phyloP scores from a whole-genome alignment of 2,113 vertebrate species.

The Poecile atricapillus region DNA sequence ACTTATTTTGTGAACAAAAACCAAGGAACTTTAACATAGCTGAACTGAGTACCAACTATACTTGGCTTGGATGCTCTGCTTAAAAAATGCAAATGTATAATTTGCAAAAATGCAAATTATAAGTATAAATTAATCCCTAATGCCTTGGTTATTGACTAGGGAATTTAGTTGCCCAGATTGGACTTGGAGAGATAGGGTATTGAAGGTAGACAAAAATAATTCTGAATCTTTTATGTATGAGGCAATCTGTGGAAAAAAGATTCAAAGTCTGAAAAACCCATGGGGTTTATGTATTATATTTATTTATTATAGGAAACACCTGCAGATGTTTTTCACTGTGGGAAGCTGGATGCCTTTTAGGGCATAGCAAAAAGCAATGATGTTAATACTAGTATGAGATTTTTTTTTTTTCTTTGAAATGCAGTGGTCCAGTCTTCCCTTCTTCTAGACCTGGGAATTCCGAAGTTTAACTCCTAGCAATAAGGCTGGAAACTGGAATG shows the following conservation, averaged over 20 bases:
- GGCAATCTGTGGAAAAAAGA: not conserved
- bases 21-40: not conserved
- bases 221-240: not conserved
- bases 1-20: not conserved
- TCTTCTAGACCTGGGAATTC: not conserved
- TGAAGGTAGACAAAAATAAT: not conserved
- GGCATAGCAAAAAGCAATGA: not conserved
- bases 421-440: not conserved
- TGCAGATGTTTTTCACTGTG: not conserved
- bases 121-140: not conserved
- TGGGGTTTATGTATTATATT: not conserved
- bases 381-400: not conserved
- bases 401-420: not conserved
- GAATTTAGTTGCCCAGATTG: not conserved
- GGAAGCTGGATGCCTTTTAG: not conserved
- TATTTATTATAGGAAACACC: not conserved
- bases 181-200: not conserved
- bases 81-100: not conserved
- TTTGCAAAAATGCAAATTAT: not conserved
- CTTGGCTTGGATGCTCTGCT: not conserved
- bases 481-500: not conserved
- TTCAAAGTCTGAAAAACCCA: not conserved
- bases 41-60: not conserved
- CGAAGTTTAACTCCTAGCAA: not conserved
- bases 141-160: not conserved